Percentiles rank a stretch among this genome's conserved stretches.
phyloP scores from a whole-genome alignment of 2,113 vertebrate genomes.

The Leucoraja erinaceus region DNA sequence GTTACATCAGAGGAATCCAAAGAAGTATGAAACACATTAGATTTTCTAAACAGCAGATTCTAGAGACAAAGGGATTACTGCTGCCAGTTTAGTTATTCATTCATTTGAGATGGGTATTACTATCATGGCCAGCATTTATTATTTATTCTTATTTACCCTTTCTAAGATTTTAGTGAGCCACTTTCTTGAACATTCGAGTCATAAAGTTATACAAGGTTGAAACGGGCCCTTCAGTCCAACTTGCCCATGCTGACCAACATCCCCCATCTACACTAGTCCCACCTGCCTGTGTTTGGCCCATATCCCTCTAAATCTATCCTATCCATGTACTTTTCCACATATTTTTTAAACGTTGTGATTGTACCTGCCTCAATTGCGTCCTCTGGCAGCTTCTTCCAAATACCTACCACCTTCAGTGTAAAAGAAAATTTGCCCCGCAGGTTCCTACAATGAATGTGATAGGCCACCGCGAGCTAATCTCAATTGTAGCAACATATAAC shows the following conservation, averaged over 20 bases:
- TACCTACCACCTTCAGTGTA: no score
- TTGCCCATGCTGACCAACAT: no score
- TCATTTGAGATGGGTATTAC: not conserved
- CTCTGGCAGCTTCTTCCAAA: no score
- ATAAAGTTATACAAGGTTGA: no score
- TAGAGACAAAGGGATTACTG: not conserved
- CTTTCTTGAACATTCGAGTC: not conserved
- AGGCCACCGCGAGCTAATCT: not conserved
- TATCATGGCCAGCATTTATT: not conserved
- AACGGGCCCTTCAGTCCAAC: no score
- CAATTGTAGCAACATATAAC: not conserved
- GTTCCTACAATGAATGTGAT: not conserved
- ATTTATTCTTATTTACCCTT: not conserved
- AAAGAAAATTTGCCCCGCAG: no score
- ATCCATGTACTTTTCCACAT: no score
- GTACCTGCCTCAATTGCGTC: no score
- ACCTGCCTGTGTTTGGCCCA: no score
- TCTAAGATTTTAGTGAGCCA: not conserved
- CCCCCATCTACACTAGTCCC: no score
- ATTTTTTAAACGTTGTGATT: no score
- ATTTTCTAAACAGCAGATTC: not conserved
- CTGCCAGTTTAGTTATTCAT: not conserved
- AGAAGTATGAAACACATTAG: not conserved
- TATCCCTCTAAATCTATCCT: no score
- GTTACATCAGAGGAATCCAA: not conserved